These are phyloP conservation scores for Heliconius melpomene DNA, from an alignment of 1,140 invertebrate species.

Conservation along the genomic window DNA sequence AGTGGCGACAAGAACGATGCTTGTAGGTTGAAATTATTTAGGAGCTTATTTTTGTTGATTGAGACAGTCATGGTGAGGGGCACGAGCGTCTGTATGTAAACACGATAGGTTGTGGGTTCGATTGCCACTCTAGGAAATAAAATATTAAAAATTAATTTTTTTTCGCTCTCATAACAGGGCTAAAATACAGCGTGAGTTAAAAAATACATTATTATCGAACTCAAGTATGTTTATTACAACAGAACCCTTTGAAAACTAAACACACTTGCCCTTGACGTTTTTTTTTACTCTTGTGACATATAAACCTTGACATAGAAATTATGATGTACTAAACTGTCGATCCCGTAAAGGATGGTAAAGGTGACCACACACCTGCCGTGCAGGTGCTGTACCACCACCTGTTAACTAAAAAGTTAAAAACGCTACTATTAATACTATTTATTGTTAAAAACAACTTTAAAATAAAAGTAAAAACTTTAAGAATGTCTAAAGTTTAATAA, in stretches of 20 bases:
- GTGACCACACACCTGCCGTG: slow-evolving; percentile 17
- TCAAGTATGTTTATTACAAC: too few species aligned
- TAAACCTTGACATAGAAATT: slow-evolving; percentile 10
- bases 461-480: too few species aligned
- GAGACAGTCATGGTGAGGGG: too few species aligned
- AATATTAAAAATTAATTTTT: too few species aligned
- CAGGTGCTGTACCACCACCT: slow-evolving; percentile 16
- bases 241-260: background rate
- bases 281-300: background rate
- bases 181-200: too few species aligned
- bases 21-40: background rate
- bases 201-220: too few species aligned
- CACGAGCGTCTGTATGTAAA: too few species aligned
- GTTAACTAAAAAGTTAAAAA: background rate
- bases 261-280: background rate
- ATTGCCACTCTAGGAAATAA: too few species aligned
- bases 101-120: too few species aligned
- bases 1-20: background rate
- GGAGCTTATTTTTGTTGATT: background rate
- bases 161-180: too few species aligned
- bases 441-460: too few species aligned
- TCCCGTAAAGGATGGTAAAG: slow-evolving; percentile 17
- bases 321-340: background rate
- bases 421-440: background rate
- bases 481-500: too few species aligned